Base-by-base conservation (phyloP, 2,888 invertebrate species). In the Parapristionchus giblindavisi region DNA sequence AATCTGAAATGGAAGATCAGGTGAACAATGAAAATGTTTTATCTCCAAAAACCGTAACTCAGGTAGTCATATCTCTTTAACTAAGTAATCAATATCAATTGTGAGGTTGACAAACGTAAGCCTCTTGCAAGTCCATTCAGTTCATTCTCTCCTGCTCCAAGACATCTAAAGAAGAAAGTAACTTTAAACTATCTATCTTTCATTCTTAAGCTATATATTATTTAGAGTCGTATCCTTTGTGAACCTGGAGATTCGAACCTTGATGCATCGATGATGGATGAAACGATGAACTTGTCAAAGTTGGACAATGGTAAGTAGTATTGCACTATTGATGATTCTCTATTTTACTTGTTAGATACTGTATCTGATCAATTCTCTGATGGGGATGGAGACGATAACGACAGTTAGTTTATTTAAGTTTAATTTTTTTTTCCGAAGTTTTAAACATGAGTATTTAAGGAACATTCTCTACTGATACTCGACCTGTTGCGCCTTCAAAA, bases 61-160 rank as follows among this genome's bases (percentile, higher is more conserved):
- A n/a, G n/a, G n/a, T n/a, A n/a, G n/a, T n/a, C n/a, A n/a, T n/a
- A n/a, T n/a, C n/a, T n/a, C n/a, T n/a, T n/a, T n/a, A n/a, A n/a
- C n/a, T n/a, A n/a, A n/a, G n/a, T n/a, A n/a, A n/a, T n/a, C n/a
- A n/a, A n/a, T n/a, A n/a, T n/a, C n/a, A n/a, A n/a, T n/a, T n/a
- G n/a, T n/a, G n/a, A n/a, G n/a, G n/a, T n/a, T 21, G 60, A 60
- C n/a, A 60, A 60, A 21, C 34, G 60, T 3, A 60, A 60, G 60
- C 60, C 60, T 1, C 34, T 60, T 4, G 60, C 34, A 24, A 60
- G 60, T 36, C 60, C 60, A 36, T 60, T 60, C 60, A 60, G 60
- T 60, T 34, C 60, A 17, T 60, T 60, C 60, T 60, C 60, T 60
- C 60, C 60, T 36, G 60, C 60, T 60, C 60, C 34, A n/a, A 32